Evolutionary conservation across 2,797 vertebrate genomes (phyloP), one percentile per base, ranked within the genome.

Genomic region (Anas acuta): DNA sequence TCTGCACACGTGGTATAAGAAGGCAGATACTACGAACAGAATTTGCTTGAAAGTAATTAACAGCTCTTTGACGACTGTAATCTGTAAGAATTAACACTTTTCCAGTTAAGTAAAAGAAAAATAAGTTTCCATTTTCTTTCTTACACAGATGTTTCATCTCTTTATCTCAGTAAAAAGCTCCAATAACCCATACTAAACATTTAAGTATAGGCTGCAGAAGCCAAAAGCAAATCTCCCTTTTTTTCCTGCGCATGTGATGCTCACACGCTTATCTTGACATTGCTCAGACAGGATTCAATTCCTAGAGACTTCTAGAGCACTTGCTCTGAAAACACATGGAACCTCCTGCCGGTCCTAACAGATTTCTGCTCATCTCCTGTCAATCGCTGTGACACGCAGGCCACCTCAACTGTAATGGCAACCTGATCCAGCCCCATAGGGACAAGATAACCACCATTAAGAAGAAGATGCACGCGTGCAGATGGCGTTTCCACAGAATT

Each of bases 401-500:
- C 35, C 64, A 85, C 78, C 60, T 66, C 7, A 65, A 37, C 45
- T 2, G 16, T 47, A 75, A 58, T 43, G 9, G 11, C 58, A 88
- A 81, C 47, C 47, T 53, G 33, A 90, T 79, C 26, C 80, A 89
- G 64, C 25, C 61, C 57, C 54, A 35, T 35, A 35, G 7, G 41
- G 60, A 83, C 41, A 80, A 83, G 60, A 69, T 22, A 87, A 72
- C 56, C 32, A 72, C 58, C 41, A 70, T n/a, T 32, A 74, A 53
- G n/a, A 64, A 86, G 64, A 82, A 76, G 26, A 71, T 35, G 20
- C 32, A 33, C 0, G 4, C 37, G 30, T 39, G 79, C 39, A 58
- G 33, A 13, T 37, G 11, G 35, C 49, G 71, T 81, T 95, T 96
- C 93, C 84, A 96, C 80, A 86, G 32, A 49, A 89, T 67, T 95